Evolutionary conservation across 2,113 vertebrate genomes (phyloP).

Genomic region (Bostrychus sinensis): DNA sequence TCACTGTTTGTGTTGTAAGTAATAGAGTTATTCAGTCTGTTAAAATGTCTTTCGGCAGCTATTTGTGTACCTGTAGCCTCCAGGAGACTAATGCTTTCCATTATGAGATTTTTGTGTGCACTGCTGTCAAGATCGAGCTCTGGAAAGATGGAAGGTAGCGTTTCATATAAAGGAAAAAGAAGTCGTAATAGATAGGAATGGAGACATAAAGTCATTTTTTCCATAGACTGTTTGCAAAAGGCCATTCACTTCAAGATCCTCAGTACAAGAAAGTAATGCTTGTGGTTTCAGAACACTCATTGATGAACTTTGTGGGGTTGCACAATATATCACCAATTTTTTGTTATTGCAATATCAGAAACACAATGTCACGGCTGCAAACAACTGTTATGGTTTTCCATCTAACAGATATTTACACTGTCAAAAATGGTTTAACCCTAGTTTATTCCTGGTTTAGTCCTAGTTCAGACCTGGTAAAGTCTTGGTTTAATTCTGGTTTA

Average conservation of each 20-base stretch:
- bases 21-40: conserved; percentile 8
- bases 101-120: conserved; percentile 20
- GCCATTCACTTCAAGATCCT: conserved; percentile 45
- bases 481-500: no score
- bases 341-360: no score
- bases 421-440: conserved; percentile 17
- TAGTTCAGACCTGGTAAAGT: no score
- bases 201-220: conserved; percentile 72
- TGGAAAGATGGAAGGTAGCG: conserved; percentile 31
- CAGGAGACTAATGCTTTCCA: conserved; percentile 20
- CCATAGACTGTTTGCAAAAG: conserved; percentile 49
- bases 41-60: conserved; percentile 2
- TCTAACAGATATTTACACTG: conserved; percentile 7
- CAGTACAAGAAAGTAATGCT: conserved; percentile 26
- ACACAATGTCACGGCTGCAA: no score
- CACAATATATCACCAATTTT: no score
- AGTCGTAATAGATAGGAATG: conserved; percentile 67
- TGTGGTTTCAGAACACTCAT: conserved; percentile 28
- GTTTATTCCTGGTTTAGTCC: no score
- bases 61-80: conserved; percentile 10
- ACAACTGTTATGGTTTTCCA: no score
- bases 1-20: conserved; percentile 16
- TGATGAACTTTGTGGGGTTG: conserved; percentile 36
- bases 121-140: conserved; percentile 29
- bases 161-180: conserved; percentile 68